phyloP scores from a whole-genome alignment of 23 tunicate species.

The Halocynthia aurantium region DNA sequence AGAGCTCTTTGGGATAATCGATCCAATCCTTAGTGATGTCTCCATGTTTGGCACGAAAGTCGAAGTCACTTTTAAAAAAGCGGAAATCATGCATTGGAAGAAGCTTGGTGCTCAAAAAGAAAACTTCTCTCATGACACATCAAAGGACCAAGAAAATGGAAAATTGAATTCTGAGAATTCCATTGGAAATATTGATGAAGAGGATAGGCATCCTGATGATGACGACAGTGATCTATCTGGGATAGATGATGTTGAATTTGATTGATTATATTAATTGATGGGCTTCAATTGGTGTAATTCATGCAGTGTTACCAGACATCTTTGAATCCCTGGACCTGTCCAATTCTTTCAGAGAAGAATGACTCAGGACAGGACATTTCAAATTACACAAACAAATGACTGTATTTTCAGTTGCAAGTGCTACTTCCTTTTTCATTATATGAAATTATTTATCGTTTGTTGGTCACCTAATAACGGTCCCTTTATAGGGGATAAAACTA shows the following conservation, averaged over 20 bases:
- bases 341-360: no score
- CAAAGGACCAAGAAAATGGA: not conserved
- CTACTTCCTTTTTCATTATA: no score
- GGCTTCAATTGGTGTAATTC: no score
- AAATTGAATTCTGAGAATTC: not conserved
- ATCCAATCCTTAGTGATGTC: slow-evolving; percentile 44
- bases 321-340: no score
- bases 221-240: slow-evolving; percentile 68
- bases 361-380: no score
- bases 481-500: no score
- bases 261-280: slow-evolving; percentile 14
- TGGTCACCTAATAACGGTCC: no score
- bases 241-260: slow-evolving; percentile 77
- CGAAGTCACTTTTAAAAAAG: slow-evolving; percentile 46
- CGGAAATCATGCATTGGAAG: slow-evolving; percentile 46
- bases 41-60: slow-evolving; percentile 68
- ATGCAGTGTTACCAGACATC: no score
- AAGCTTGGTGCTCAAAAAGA: slow-evolving; percentile 37
- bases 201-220: slow-evolving; percentile 2
- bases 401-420: no score
- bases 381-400: no score
- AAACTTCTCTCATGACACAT: not conserved
- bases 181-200: not conserved
- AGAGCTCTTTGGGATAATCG: slow-evolving; percentile 53
- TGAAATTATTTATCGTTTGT: no score